Percentiles rank a stretch among this genome's conserved stretches.
Conservation (phyloP, 2,888 invertebrate genomes). For the Halictus quadricinctus region DNA sequence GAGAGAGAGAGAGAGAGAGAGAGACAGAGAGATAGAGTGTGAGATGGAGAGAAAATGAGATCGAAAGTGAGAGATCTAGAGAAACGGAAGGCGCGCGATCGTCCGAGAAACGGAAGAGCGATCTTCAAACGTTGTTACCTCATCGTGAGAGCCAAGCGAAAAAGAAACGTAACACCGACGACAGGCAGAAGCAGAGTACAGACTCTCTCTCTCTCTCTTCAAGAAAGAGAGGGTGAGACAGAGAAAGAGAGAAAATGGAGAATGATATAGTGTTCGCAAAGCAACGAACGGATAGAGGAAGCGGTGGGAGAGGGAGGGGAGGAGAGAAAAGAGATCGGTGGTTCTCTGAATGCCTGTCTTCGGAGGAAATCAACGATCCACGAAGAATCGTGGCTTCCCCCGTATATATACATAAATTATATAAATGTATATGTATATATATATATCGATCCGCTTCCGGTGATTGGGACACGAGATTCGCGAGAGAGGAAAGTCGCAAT, state of each 20-base stretch:
- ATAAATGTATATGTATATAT: not conserved
- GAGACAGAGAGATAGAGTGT: not conserved
- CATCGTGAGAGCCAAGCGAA: constrained; percentile 43
- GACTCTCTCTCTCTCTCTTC: not conserved
- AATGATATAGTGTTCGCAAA: not conserved
- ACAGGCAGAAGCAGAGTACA: not conserved
- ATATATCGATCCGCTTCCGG: not conserved
- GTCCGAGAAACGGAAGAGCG: constrained; percentile 45
- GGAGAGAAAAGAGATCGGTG: not conserved
- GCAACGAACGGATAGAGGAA: not conserved
- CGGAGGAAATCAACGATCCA: not conserved
- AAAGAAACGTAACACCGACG: not conserved
- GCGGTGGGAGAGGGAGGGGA: not conserved
- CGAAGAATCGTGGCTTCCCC: not conserved
- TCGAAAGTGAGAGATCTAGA: not conserved
- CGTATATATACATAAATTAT: not conserved
- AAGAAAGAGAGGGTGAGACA: not conserved
- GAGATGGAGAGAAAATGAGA: not conserved
- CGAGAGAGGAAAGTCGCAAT: too few species aligned
- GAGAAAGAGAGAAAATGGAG: not conserved
- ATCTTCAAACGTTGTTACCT: constrained; percentile 60
- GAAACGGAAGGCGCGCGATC: constrained; percentile 27
- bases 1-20: not conserved
- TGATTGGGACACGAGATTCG: not conserved
- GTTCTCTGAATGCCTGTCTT: not conserved